These are phyloP conservation scores for Mesoclemmys tuberculata DNA, from an alignment of 2,113 vertebrate species.

Conservation along the genomic window DNA sequence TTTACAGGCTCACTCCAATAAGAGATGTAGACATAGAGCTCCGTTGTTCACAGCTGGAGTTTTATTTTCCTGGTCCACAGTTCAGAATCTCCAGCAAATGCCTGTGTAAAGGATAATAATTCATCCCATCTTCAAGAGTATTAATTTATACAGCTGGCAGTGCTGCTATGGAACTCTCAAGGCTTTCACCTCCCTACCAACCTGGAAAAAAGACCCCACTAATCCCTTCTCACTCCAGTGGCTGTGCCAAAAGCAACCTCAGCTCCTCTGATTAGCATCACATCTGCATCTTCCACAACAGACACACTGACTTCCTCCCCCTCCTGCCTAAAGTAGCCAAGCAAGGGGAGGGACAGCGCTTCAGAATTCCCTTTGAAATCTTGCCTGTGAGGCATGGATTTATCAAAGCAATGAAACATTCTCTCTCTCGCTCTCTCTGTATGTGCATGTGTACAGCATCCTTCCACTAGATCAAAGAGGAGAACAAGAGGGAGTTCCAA, in stretches of 20 bases:
- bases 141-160: not conserved
- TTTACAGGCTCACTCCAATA: not conserved
- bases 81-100: not conserved
- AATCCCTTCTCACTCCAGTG: not conserved
- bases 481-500: conserved; percentile 58
- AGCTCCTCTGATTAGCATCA: not conserved
- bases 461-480: conserved; percentile 65
- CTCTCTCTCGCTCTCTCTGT: not conserved
- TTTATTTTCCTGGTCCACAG: not conserved
- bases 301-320: not conserved
- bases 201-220: not conserved
- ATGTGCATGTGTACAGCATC: not conserved
- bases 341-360: conserved; percentile 43
- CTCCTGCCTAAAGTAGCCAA: not conserved
- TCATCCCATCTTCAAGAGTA: not conserved
- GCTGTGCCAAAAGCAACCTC: not conserved
- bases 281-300: not conserved
- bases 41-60: not conserved
- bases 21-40: not conserved
- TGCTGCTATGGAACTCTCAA: fast-evolving
- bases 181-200: not conserved
- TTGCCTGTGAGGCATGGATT: conserved; percentile 68
- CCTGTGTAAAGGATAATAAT: not conserved
- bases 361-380: conserved; percentile 77
- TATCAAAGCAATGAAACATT: conserved; percentile 65